Percentiles rank a stretch among this genome's conserved stretches.
phyloP scores from a whole-genome alignment of 92 coral and sea anemone species.

The Blastomussa wellsi region DNA sequence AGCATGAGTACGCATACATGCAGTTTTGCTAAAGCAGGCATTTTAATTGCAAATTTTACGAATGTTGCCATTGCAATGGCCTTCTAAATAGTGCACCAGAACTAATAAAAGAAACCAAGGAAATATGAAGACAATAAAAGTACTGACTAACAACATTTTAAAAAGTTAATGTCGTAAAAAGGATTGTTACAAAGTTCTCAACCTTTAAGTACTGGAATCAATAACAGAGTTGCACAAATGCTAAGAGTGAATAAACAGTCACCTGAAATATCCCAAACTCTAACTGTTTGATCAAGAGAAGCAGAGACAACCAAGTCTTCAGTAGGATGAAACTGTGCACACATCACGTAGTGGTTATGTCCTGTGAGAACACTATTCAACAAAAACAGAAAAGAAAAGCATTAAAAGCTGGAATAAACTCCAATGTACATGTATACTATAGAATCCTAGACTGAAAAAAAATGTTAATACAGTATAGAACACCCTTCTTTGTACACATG shows the following conservation, averaged over 20 bases:
- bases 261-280: conserved; percentile 99
- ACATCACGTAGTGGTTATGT: conserved; percentile 99
- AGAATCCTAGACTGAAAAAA: no score
- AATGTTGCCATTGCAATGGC: not conserved
- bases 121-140: no score
- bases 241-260: no score
- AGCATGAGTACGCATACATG: not conserved
- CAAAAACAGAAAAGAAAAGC: not conserved
- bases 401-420: not conserved
- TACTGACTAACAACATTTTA: no score
- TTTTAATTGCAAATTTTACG: not conserved
- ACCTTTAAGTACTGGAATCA: no score
- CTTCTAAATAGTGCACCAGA: no score
- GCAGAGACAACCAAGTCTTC: conserved; percentile 98
- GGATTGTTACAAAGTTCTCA: no score
- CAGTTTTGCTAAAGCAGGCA: not conserved
- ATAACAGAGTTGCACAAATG: no score
- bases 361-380: conserved; percentile 87
- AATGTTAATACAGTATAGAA: not conserved
- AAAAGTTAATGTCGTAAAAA: no score
- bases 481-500: not conserved
- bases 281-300: conserved; percentile 96
- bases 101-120: no score
- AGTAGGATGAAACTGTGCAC: conserved; percentile 96
- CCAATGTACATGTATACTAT: not conserved